Evolutionary conservation across 2,113 vertebrate species (phyloP).

Genomic region (Periophthalmodon schlosseri): DNA sequence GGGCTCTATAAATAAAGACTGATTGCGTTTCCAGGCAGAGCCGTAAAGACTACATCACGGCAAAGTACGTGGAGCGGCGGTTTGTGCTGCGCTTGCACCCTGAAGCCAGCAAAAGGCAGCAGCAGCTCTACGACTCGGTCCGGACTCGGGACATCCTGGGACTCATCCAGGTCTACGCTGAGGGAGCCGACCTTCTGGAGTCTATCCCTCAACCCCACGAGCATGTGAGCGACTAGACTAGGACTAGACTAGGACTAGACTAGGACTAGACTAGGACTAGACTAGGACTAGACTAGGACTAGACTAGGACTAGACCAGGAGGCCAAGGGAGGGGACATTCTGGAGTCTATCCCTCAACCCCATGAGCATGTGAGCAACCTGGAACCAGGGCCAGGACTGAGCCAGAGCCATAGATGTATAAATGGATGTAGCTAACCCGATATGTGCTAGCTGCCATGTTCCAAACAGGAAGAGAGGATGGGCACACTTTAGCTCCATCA

Average conservation of each 20-base stretch:
- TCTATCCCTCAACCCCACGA: conserved; percentile 84
- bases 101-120: conserved; percentile 77
- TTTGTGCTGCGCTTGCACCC: conserved; percentile 80
- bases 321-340: no score
- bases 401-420: no score
- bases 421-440: no score
- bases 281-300: neutral
- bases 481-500: no score
- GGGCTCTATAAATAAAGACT: no score
- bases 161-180: conserved; percentile 89
- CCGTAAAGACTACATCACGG: conserved; percentile 94
- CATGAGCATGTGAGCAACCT: no score
- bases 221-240: conserved; percentile 76
- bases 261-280: neutral
- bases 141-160: conserved; percentile 86
- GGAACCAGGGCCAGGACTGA: no score
- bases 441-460: no score
- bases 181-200: conserved; percentile 91
- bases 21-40: conserved; percentile 79
- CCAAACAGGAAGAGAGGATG: no score
- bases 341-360: no score
- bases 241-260: neutral
- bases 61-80: conserved; percentile 93
- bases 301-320: neutral
- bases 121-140: conserved; percentile 86